Conservation (phyloP, 2,888 invertebrate genomes). For the Gymnosoma rotundatum region DNA sequence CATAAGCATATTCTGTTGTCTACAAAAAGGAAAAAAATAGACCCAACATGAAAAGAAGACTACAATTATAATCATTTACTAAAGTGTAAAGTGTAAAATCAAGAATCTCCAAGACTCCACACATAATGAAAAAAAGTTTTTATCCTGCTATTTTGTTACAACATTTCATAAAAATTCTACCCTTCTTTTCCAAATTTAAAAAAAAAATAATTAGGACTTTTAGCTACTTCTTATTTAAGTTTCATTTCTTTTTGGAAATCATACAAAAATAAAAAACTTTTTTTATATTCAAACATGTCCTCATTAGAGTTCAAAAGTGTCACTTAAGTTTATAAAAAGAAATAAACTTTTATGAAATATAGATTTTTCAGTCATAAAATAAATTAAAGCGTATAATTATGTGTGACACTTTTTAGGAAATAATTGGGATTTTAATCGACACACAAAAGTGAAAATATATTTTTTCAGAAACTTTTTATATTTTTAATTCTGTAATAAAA, state of each 20-base stretch:
- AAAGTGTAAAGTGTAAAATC: too few species aligned
- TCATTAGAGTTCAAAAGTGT: slow-evolving; percentile 50
- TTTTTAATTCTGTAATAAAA: too few species aligned
- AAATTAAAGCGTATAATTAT: neutral
- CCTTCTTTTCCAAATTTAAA: neutral
- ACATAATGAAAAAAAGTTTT: too few species aligned
- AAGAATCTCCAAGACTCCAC: too few species aligned
- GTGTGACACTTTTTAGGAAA: neutral
- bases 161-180: neutral
- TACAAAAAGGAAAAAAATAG: too few species aligned
- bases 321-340: neutral
- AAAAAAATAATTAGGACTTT: neutral
- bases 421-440: neutral
- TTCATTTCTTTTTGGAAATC: slow-evolving; percentile 14
- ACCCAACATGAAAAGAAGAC: too few species aligned
- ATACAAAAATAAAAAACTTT: slow-evolving; percentile 7
- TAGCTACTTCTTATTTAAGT: neutral
- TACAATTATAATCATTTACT: too few species aligned
- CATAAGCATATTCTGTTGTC: too few species aligned
- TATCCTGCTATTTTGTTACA: neutral
- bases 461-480: neutral
- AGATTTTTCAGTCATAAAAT: slow-evolving; percentile 8
- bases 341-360: slow-evolving; percentile 14
- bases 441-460: too few species aligned
- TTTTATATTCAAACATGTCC: slow-evolving; percentile 12